These are phyloP conservation scores for Botia kubotai DNA, from an alignment of 2,797 vertebrate species.

Conservation along the genomic window DNA sequence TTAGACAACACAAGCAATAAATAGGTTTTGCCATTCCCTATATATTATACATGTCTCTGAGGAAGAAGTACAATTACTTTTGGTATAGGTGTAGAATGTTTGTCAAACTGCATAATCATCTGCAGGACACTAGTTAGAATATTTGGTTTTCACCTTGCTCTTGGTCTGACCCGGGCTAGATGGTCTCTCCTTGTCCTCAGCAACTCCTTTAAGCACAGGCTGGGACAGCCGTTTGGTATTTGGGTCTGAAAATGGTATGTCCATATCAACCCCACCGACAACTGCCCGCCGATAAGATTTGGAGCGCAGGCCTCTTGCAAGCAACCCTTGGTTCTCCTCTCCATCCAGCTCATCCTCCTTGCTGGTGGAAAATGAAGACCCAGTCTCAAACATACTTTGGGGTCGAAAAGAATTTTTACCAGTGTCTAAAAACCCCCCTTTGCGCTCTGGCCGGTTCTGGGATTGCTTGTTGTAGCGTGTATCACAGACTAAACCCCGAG, in stretches of 20 bases:
- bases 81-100: background rate
- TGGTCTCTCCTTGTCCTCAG: constrained; percentile 79
- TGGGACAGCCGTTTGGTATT: constrained; percentile 81
- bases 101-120: background rate
- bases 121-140: background rate
- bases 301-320: constrained; percentile 87
- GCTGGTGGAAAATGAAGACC: constrained; percentile 73
- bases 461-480: constrained; percentile 68
- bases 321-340: constrained; percentile 76
- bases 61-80: background rate
- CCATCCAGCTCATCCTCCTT: constrained; percentile 69
- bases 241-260: constrained; percentile 68
- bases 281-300: constrained; percentile 93
- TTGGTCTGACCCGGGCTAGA: constrained; percentile 79
- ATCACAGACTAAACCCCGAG: constrained; percentile 83
- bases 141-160: constrained; percentile 77
- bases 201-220: constrained; percentile 74
- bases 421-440: constrained; percentile 68
- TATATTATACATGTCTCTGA: background rate
- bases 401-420: constrained; percentile 76
- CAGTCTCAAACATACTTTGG: constrained; percentile 88
- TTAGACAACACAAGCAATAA: background rate
- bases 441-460: constrained; percentile 57
- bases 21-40: background rate
- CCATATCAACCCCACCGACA: constrained; percentile 86